Evolutionary conservation across 2,888 invertebrate genomes (phyloP), one percentile per base, ranked within the genome.

Genomic region (Didymodactylos carnosus): DNA sequence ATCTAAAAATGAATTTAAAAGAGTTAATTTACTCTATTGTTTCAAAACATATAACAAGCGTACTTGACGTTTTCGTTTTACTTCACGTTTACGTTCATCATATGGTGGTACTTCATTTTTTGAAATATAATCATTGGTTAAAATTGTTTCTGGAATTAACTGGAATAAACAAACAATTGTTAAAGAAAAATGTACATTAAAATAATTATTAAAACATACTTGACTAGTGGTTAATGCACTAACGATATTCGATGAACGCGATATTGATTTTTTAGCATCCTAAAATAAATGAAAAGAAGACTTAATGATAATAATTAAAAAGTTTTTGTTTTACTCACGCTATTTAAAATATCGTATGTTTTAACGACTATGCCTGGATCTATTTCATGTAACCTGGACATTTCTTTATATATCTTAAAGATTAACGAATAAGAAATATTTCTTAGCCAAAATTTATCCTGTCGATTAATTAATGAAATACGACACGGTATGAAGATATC

Each of bases 51-150:
- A 5, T 53, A 6, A 19, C 19, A 29, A 29, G 8, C 27, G 16
- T 53, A 53, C 53, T 29, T 53, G 53, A 16, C 53, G 53, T 53
- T 53, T 27, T 8, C 53, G 53, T 53, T 53, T 53, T 29, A 29
- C 53, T 53, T 53, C 53, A 53, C 53, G 53, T 53, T 53, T 27
- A 29, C 35, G 74, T 25, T 69, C 23, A 51, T 74, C 74, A 39
- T 74, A 74, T 11, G 74, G 41, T 39, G 71, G 71, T 25, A 74
- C 74, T 53, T 71, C 41, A 23, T 7, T 62, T 71, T 71, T 71
- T 40, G 53, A 69, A 13, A 74, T 29, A 71, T 25, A 74, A 41
- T 49, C 69, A 11, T 69, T 49, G 39, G 43, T 41, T 39, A 73
- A 69, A 39, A 73, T 29, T 46, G 46, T 70, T 49, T 73, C 46